These are phyloP conservation scores for Eutolmus rufibarbis DNA, from an alignment of 2,888 invertebrate species.

Conservation along the genomic window DNA sequence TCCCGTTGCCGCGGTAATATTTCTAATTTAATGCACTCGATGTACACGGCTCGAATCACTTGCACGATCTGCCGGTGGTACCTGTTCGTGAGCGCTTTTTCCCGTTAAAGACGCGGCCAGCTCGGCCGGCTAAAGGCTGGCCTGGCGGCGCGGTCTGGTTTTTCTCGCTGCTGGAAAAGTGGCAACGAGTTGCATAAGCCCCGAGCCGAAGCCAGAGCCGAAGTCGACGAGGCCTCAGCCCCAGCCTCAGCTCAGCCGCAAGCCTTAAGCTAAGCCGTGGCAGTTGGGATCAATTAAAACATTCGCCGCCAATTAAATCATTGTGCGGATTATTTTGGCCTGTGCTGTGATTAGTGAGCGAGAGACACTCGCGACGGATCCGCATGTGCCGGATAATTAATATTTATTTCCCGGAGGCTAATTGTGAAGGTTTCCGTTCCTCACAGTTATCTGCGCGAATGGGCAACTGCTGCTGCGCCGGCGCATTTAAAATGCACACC, in stretches of 20 bases:
- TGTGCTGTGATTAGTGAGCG: not conserved
- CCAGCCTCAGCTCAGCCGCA: not conserved
- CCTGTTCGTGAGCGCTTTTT: conserved; percentile 30
- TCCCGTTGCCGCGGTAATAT: conserved; percentile 35
- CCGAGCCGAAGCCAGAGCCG: not conserved
- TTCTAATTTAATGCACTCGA: conserved; percentile 38
- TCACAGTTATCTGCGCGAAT: conserved; percentile 5
- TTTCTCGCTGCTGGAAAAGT: conserved; percentile 4
- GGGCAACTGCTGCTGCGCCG: not conserved
- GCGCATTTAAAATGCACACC: not conserved
- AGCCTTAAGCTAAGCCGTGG: not conserved
- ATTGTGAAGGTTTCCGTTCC: conserved; percentile 12
- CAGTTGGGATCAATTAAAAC: conserved; percentile 5
- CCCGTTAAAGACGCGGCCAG: conserved; percentile 33
- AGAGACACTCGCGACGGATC: not conserved
- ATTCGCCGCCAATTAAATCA: conserved; percentile 5
- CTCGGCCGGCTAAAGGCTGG: not conserved
- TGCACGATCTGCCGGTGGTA: conserved; percentile 34
- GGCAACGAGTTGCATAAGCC: not conserved
- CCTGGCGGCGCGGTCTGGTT: not conserved
- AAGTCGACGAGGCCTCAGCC: not conserved
- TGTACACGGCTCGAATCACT: conserved; percentile 24
- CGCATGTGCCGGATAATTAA: not conserved
- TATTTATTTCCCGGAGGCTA: conserved; percentile 8
- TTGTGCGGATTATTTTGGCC: not conserved